Percentiles rank a stretch among this genome's conserved stretches.
These are phyloP conservation scores for Drosophila arizonae DNA, from an alignment of 1,140 invertebrate genomes.

Conservation along the genomic window DNA sequence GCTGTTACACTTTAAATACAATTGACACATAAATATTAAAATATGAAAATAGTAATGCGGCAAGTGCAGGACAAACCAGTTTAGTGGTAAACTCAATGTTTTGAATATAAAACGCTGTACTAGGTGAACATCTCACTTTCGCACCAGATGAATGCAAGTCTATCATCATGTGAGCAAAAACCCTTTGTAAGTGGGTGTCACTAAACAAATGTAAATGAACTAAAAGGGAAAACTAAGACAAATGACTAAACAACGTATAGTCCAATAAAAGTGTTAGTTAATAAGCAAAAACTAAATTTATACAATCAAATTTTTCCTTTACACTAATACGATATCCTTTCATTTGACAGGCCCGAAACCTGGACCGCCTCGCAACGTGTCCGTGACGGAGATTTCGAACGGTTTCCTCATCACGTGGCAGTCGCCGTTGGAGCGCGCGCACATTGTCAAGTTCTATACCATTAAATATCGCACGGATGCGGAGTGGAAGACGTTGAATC, in stretches of 20 bases:
- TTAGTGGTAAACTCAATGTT: no score
- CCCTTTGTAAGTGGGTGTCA: no score
- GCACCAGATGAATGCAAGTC: no score
- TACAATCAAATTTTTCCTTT: background rate
- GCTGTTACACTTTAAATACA: background rate
- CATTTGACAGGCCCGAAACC: constrained; percentile 91
- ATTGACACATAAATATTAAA: background rate
- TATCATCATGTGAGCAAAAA: no score
- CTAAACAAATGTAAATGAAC: no score
- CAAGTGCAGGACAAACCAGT: no score
- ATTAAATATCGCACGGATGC: constrained; percentile 95
- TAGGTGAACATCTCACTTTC: no score
- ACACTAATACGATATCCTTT: constrained; percentile 36
- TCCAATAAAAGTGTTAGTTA: background rate
- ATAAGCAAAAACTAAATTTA: background rate
- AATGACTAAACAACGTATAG: no score
- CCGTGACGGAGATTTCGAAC: constrained; percentile 92
- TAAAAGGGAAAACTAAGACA: no score
- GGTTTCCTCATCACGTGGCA: constrained; percentile 95
- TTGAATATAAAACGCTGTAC: no score
- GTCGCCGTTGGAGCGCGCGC: constrained; percentile 89
- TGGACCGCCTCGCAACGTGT: constrained; percentile 92
- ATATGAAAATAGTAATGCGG: no score
- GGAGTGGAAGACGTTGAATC: constrained; percentile 93
- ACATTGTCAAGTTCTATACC: constrained; percentile 94